Evolutionary conservation across 2,888 invertebrate genomes (phyloP).

Genomic region (Drosophila phalerata): DNA sequence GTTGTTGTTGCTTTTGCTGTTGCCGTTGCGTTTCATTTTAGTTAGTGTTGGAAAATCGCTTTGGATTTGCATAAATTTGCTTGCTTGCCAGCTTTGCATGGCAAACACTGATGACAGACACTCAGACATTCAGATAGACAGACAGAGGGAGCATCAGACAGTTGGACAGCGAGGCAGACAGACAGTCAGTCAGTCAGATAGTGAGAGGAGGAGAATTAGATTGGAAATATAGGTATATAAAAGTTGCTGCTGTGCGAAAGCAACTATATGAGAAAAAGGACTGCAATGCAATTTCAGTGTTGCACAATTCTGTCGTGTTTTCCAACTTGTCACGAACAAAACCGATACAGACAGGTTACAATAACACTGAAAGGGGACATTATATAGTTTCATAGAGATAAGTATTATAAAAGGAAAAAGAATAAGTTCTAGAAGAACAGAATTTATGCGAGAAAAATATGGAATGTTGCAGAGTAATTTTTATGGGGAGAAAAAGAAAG

Average conservation of each 20-base stretch:
- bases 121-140: constrained; percentile 14
- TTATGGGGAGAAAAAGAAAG: too few relatives aligned
- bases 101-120: constrained; percentile 51
- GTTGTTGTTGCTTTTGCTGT: constrained; percentile 35
- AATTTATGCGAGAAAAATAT: too few relatives aligned
- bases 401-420: too few relatives aligned
- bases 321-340: neutral
- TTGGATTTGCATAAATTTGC: constrained; percentile 80
- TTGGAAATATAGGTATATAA: neutral
- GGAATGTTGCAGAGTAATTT: too few relatives aligned
- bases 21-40: constrained; percentile 69
- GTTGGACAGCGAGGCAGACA: neutral
- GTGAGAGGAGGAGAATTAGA: neutral
- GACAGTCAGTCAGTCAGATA: too few relatives aligned
- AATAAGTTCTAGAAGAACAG: too few relatives aligned
- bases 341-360: too few relatives aligned
- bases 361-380: too few relatives aligned
- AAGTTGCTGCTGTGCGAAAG: constrained; percentile 5
- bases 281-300: neutral
- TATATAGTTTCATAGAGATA: too few relatives aligned
- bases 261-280: neutral
- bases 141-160: constrained; percentile 1
- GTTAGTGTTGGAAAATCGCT: constrained; percentile 81
- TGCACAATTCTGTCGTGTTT: neutral
- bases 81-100: constrained; percentile 65